A percentile compares a stretch with the other conserved stretches of the same genome.
Evolutionary conservation across 2,113 vertebrate genomes (phyloP).

Genomic region (Deroptyus accipitrinus): DNA sequence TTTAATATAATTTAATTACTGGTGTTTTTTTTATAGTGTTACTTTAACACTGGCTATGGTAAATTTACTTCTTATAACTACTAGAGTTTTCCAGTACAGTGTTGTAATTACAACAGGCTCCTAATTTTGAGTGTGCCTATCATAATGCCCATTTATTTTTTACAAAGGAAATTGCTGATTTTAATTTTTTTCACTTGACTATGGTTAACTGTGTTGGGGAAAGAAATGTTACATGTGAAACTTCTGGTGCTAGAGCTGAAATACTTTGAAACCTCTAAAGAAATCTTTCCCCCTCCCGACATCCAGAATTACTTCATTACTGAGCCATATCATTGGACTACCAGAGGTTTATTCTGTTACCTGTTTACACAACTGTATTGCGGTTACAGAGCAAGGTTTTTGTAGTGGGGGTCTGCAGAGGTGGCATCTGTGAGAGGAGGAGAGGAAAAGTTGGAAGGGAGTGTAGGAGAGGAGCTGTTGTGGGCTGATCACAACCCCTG

Average conservation of each 20-base stretch:
- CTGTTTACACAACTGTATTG: not conserved
- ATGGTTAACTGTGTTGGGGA: not conserved
- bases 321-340: not conserved
- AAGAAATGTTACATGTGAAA: not conserved
- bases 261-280: not conserved
- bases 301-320: not conserved
- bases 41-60: not conserved
- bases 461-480: fast-evolving
- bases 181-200: not conserved
- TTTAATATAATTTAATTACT: not conserved
- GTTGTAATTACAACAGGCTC: not conserved
- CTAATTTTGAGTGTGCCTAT: not conserved
- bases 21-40: not conserved
- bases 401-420: not conserved
- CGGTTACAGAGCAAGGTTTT: not conserved
- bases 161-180: not conserved
- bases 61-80: not conserved
- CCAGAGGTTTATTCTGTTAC: not conserved
- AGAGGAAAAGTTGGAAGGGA: not conserved
- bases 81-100: not conserved
- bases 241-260: not conserved
- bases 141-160: not conserved
- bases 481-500: not conserved
- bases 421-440: not conserved
- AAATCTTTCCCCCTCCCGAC: not conserved